A percentile compares a stretch with the other conserved stretches of the same genome.
These are phyloP conservation scores for Macropis europaea DNA, from an alignment of 2,888 invertebrate species.

Conservation along the genomic window DNA sequence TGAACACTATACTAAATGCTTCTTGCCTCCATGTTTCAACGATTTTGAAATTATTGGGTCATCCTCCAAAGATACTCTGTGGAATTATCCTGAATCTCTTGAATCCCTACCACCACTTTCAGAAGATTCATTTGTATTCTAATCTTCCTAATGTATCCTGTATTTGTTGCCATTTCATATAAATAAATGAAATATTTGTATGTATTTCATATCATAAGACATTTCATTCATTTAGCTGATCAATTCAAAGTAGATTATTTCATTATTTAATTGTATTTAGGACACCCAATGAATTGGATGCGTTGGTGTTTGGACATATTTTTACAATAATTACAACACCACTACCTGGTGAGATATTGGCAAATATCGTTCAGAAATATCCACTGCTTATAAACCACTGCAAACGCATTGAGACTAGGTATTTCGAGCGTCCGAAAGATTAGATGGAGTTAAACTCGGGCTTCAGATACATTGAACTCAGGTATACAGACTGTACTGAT, in stretches of 20 bases:
- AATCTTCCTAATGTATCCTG: constrained; percentile 2
- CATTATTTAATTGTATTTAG: constrained; percentile 48
- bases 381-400: constrained; percentile 90
- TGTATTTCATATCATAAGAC: background rate
- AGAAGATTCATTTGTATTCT: constrained; percentile 54
- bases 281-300: constrained; percentile 97
- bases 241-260: constrained; percentile 17
- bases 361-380: constrained; percentile 89
- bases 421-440: constrained; percentile 83
- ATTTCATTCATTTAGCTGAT: background rate
- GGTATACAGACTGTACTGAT: constrained; percentile 62
- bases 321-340: constrained; percentile 95
- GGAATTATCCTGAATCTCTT: constrained; percentile 55
- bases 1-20: constrained; percentile 54
- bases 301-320: constrained; percentile 97
- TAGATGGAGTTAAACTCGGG: constrained; percentile 72
- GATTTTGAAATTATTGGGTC: constrained; percentile 62
- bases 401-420: constrained; percentile 90
- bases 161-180: constrained; percentile 8
- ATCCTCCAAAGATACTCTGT: constrained; percentile 65
- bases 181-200: constrained; percentile 13
- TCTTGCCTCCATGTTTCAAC: constrained; percentile 28
- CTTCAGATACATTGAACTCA: constrained; percentile 71
- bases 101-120: constrained; percentile 59
- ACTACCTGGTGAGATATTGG: constrained; percentile 90